These are phyloP conservation scores for Heterohyrax brucei DNA, from an alignment of 2,797 vertebrate species.

Conservation along the genomic window DNA sequence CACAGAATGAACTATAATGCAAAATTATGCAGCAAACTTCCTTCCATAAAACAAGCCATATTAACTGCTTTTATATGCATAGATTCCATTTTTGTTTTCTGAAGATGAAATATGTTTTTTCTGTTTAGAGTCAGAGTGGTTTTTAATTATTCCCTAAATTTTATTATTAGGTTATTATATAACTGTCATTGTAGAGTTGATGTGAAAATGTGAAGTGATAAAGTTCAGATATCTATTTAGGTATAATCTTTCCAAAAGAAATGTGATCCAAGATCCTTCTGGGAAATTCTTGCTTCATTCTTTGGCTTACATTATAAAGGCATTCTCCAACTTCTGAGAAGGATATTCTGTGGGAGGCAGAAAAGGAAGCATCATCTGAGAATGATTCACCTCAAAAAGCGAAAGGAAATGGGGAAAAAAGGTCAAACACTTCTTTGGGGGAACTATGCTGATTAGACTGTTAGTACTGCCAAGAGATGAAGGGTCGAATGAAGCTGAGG, in stretches of 20 bases:
- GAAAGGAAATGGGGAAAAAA: conserved; percentile 56
- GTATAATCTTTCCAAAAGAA: conserved; percentile 42
- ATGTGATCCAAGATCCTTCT: conserved; percentile 55
- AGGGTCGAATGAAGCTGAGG: background rate
- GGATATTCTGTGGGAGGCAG: conserved; percentile 77
- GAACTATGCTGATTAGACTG: conserved; percentile 59
- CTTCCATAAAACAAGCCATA: conserved; percentile 63
- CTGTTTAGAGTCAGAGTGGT: conserved; percentile 52
- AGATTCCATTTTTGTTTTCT: conserved; percentile 79
- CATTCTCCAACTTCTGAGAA: conserved; percentile 65
- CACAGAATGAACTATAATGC: conserved; percentile 18
- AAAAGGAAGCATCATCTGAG: conserved; percentile 17
- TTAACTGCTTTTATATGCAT: conserved; percentile 76
- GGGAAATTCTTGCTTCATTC: conserved; percentile 57
- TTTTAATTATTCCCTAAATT: conserved; percentile 65
- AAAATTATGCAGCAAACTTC: conserved; percentile 72
- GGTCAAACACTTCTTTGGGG: conserved; percentile 60
- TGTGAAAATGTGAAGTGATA: background rate
- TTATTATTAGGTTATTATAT: conserved; percentile 18
- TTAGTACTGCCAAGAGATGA: background rate
- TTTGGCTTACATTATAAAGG: conserved; percentile 51
- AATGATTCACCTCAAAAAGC: conserved; percentile 73
- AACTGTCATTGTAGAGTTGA: background rate
- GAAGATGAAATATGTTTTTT: conserved; percentile 76
- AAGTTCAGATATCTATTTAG: conserved; percentile 47